These are phyloP conservation scores for Ctenosaura bakeri DNA, from an alignment of 2,797 vertebrate species.

Conservation along the genomic window DNA sequence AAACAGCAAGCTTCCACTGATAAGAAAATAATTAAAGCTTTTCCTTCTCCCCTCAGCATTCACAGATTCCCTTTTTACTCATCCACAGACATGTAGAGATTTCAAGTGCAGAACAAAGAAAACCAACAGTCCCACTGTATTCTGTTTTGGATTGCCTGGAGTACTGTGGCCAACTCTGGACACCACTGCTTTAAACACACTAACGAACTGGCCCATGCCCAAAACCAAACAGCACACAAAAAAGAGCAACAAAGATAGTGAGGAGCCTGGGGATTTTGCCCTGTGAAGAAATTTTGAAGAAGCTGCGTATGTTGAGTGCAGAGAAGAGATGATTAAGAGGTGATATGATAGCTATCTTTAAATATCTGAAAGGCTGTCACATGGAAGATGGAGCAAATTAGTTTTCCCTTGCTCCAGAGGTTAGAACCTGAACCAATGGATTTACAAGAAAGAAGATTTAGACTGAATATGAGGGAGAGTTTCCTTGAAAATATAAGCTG, in stretches of 20 bases:
- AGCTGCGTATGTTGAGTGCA: neutral
- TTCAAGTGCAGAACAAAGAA: neutral
- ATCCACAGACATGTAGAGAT: neutral
- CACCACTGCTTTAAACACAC: neutral
- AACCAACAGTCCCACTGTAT: neutral
- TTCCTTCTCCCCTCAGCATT: neutral
- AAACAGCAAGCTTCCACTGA: neutral
- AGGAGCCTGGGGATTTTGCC: too few relatives aligned
- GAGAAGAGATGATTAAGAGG: neutral
- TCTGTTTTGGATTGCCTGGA: neutral
- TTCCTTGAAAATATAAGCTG: neutral
- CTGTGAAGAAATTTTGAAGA: neutral
- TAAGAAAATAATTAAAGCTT: conserved; percentile 19
- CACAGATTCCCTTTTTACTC: too few relatives aligned
- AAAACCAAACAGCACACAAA: neutral
- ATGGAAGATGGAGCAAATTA: neutral
- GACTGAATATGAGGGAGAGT: neutral
- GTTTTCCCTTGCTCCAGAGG: neutral
- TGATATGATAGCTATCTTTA: neutral
- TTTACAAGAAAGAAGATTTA: neutral
- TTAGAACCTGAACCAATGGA: neutral
- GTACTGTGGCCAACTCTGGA: neutral
- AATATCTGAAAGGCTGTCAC: neutral
- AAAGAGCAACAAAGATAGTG: neutral
- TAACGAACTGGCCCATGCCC: neutral